Percentiles rank a stretch among this genome's conserved stretches.
These are phyloP conservation scores for Barypeithes pellucidus DNA, from an alignment of 2,888 invertebrate genomes.

Conservation along the genomic window DNA sequence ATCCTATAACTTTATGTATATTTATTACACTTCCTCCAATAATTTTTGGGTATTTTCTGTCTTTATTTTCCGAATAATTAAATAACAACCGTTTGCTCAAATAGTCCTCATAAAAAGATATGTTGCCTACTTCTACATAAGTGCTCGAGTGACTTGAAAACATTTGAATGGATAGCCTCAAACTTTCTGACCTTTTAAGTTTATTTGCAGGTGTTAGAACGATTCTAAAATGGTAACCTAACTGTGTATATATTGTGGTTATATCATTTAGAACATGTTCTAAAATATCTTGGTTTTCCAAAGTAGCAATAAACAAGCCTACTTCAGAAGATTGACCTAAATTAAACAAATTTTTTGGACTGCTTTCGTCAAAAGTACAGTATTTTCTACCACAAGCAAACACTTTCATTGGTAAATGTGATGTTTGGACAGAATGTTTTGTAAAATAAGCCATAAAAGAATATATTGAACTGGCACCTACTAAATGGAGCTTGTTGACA, in stretches of 20 bases:
- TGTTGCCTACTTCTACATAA: slow-evolving; percentile 83
- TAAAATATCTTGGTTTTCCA: slow-evolving; percentile 71
- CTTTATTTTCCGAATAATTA: slow-evolving; percentile 74
- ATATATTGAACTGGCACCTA: slow-evolving; percentile 82
- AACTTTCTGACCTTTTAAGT: slow-evolving; percentile 78
- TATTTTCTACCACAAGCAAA: slow-evolving; percentile 84
- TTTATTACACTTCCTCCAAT: slow-evolving; percentile 83
- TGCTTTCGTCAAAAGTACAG: slow-evolving; percentile 68
- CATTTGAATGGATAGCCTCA: slow-evolving; percentile 81
- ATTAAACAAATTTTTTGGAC: slow-evolving; percentile 74
- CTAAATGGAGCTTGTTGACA: slow-evolving; percentile 79
- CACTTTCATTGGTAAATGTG: slow-evolving; percentile 79
- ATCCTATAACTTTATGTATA: slow-evolving; percentile 83
- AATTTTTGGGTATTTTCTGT: slow-evolving; percentile 77
- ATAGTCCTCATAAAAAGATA: slow-evolving; percentile 82
- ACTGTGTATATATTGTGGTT: slow-evolving; percentile 76
- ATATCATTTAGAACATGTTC: slow-evolving; percentile 73
- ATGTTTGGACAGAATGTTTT: slow-evolving; percentile 77
- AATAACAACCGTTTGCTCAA: slow-evolving; percentile 86
- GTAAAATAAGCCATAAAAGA: slow-evolving; percentile 84
- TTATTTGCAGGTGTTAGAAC: slow-evolving; percentile 76
- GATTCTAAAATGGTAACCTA: slow-evolving; percentile 81
- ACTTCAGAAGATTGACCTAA: slow-evolving; percentile 81
- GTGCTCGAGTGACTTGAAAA: slow-evolving; percentile 78
- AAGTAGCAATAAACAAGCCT: slow-evolving; percentile 78